phyloP scores from a whole-genome alignment of 2,113 vertebrate species.

The Microcebus ravelobensis region DNA sequence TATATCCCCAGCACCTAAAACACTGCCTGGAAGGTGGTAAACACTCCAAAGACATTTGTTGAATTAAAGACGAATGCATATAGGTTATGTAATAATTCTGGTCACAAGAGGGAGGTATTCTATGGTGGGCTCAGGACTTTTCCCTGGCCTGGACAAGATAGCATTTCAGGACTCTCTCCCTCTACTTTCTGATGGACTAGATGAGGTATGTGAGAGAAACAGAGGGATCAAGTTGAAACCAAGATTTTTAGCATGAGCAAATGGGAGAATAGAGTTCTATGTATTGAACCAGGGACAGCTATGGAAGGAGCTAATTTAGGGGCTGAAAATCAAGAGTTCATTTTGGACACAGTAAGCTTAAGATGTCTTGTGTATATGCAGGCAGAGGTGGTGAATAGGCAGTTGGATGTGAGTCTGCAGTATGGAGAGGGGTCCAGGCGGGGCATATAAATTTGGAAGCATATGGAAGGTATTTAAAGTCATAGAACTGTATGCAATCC shows the following conservation, averaged over 20 bases:
- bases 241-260: background rate
- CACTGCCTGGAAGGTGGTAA: background rate
- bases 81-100: background rate
- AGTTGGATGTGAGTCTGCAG: background rate
- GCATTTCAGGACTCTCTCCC: background rate
- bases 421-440: background rate
- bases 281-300: background rate
- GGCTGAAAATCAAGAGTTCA: background rate
- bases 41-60: background rate
- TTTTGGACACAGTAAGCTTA: background rate
- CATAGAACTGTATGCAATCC: background rate
- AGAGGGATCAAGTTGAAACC: background rate
- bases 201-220: background rate
- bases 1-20: background rate
- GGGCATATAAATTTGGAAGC: background rate
- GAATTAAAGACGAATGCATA: background rate
- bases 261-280: background rate
- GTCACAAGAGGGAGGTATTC: background rate
- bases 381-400: background rate
- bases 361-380: background rate
- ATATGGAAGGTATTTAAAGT: background rate
- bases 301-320: background rate
- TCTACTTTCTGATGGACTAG: conserved; percentile 1
- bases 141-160: background rate
- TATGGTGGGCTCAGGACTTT: background rate